Conservation (phyloP, 2,888 invertebrate genomes). For the Disparrhopalites patrizii region DNA sequence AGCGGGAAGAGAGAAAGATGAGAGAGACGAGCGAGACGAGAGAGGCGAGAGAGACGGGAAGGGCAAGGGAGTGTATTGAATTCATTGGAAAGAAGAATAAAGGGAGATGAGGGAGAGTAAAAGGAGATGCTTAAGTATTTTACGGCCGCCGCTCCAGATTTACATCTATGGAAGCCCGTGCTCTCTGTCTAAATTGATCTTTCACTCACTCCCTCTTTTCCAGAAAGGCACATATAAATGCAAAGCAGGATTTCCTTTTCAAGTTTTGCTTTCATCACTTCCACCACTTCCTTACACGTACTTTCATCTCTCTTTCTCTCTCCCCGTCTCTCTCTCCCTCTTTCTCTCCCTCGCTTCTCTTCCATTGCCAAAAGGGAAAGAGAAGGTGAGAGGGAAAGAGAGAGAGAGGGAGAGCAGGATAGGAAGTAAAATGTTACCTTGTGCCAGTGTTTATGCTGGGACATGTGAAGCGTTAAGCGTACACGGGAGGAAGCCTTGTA, state of each 20-base stretch:
- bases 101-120: background rate
- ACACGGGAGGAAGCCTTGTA: background rate
- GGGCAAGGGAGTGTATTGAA: background rate
- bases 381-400: too few species aligned
- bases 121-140: slow-evolving; percentile 9
- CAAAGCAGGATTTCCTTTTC: slow-evolving; percentile 6
- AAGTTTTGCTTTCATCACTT: background rate
- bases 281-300: background rate
- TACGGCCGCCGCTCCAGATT: slow-evolving; percentile 7
- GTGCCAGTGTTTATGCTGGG: background rate
- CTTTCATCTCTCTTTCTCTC: background rate
- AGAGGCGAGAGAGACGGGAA: background rate
- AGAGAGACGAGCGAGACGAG: background rate
- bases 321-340: background rate
- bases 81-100: slow-evolving; percentile 4
- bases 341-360: too few species aligned
- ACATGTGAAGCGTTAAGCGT: background rate
- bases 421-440: too few species aligned
- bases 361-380: too few species aligned
- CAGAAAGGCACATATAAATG: background rate
- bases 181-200: slow-evolving; percentile 18
- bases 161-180: slow-evolving; percentile 14
- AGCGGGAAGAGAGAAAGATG: background rate
- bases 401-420: too few species aligned
- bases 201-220: too few species aligned